Evolutionary conservation across 2,888 invertebrate species (phyloP).

Genomic region (Villa cingulata): DNA sequence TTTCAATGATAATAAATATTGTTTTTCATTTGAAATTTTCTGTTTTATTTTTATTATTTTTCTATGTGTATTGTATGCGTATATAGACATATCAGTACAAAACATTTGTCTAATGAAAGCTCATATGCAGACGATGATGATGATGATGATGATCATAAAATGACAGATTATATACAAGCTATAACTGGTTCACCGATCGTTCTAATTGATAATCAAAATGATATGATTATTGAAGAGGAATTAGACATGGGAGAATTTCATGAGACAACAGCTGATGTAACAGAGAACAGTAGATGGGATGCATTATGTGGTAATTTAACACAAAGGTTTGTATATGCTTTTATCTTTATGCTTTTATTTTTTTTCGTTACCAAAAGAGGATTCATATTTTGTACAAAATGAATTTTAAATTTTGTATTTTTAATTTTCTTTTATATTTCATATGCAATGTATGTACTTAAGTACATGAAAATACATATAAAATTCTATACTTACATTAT

Average conservation of each 20-base stretch:
- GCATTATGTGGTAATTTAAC: slow-evolving; percentile 44
- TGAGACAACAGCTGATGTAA: slow-evolving; percentile 35
- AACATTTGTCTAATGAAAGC: too few species aligned
- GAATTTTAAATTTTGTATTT: not conserved
- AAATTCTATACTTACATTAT: too few species aligned
- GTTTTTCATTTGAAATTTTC: too few species aligned
- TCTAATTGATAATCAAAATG: slow-evolving; percentile 6
- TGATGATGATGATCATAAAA: not conserved
- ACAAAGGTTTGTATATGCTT: slow-evolving; percentile 31
- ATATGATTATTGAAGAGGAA: slow-evolving; percentile 3
- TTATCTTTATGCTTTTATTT: too few species aligned
- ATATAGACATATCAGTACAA: too few species aligned
- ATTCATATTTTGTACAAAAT: not conserved
- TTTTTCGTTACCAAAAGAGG: not conserved
- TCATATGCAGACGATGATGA: too few species aligned
- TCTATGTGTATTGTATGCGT: too few species aligned
- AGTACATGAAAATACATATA: not conserved
- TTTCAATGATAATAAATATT: too few species aligned
- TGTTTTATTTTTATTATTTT: too few species aligned
- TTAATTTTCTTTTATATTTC: not conserved
- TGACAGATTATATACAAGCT: slow-evolving; percentile 6
- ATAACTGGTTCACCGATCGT: slow-evolving; percentile 15
- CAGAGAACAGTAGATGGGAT: slow-evolving; percentile 36
- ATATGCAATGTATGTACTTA: not conserved
- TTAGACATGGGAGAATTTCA: slow-evolving; percentile 32